These are phyloP conservation scores for Lophius piscatorius DNA, from an alignment of 2,113 vertebrate genomes.

Conservation along the genomic window DNA sequence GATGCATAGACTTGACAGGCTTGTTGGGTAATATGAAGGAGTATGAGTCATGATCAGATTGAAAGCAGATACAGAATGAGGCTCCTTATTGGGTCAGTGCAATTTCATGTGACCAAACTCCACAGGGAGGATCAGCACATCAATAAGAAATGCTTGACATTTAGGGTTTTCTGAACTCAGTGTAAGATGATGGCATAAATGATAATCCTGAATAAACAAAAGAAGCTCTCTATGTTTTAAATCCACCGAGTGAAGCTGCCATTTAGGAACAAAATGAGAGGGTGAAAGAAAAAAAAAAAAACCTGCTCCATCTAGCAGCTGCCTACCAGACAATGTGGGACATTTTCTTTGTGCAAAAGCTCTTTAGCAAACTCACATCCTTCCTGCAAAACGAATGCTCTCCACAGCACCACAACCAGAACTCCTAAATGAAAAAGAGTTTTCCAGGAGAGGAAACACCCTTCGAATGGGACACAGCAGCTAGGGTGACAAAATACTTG, in stretches of 20 bases:
- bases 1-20: conserved; percentile 1
- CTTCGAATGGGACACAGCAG: conserved; percentile 14
- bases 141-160: conserved; percentile 13
- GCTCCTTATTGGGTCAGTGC: conserved; percentile 2
- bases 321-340: conserved; percentile 56
- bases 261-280: conserved; percentile 16
- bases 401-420: neutral
- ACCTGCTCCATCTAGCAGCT: conserved; percentile 41
- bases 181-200: conserved; percentile 3
- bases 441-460: conserved; percentile 65
- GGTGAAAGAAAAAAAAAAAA: conserved; percentile 13
- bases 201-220: neutral
- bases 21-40: conserved; percentile 6
- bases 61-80: conserved; percentile 11
- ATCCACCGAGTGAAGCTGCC: conserved; percentile 6
- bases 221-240: conserved; percentile 10
- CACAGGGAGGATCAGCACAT: neutral
- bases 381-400: conserved; percentile 63
- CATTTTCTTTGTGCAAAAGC: conserved; percentile 71
- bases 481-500: neutral
- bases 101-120: conserved; percentile 8
- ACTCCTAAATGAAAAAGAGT: conserved; percentile 35
- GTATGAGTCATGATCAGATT: conserved; percentile 39
- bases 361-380: conserved; percentile 78
- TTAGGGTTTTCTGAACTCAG: neutral